Evolutionary conservation across 2,888 invertebrate species (phyloP).

Genomic region (Limnephilus marmoratus): DNA sequence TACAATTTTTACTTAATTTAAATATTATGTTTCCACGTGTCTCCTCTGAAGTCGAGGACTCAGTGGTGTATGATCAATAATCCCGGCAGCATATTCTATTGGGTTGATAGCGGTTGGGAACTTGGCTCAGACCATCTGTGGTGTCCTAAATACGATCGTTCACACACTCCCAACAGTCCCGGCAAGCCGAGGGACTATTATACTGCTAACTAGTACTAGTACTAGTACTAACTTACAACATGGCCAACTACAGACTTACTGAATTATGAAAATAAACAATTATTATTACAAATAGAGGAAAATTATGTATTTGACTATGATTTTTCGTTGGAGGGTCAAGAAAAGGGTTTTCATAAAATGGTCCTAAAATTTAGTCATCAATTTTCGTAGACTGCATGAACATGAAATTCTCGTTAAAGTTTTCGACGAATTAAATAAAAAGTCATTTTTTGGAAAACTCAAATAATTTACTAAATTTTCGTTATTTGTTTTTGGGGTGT

Average conservation of each 20-base stretch:
- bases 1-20: no score
- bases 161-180: conserved; percentile 49
- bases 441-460: no score
- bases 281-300: background rate
- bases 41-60: background rate
- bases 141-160: conserved; percentile 54
- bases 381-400: no score
- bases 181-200: background rate
- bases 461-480: no score
- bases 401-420: no score
- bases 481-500: no score
- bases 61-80: conserved; percentile 55
- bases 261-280: background rate
- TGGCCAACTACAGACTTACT: background rate
- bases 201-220: background rate
- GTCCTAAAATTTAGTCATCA: no score
- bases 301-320: background rate
- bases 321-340: no score
- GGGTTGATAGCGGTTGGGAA: conserved; percentile 45
- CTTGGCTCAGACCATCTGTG: conserved; percentile 52
- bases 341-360: no score
- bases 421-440: no score
- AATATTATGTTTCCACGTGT: background rate
- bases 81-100: conserved; percentile 50
- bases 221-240: background rate